A percentile compares a stretch with the other conserved stretches of the same genome.
Evolutionary conservation across 2,888 invertebrate genomes (phyloP).

Genomic region (Choreutis nemorana): DNA sequence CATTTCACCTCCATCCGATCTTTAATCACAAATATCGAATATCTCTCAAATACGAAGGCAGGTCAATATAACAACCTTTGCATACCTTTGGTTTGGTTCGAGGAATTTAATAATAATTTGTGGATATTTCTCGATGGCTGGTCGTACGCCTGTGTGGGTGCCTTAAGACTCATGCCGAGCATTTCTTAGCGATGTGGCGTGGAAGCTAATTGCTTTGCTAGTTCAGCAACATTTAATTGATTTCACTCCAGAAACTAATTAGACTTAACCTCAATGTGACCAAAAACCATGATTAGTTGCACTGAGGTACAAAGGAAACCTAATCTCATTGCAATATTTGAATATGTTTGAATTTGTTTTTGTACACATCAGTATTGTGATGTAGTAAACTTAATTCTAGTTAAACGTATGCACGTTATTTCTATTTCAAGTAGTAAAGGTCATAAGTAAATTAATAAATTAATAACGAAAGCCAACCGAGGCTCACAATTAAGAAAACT

Average conservation of each 20-base stretch:
- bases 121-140: slow-evolving; percentile 20
- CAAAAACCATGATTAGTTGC: too few relatives aligned
- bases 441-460: too few relatives aligned
- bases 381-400: slow-evolving; percentile 3
- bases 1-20: too few relatives aligned
- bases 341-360: slow-evolving; percentile 24
- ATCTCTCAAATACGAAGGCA: too few relatives aligned
- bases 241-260: slow-evolving; percentile 63
- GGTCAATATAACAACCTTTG: too few relatives aligned
- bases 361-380: slow-evolving; percentile 3
- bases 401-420: slow-evolving; percentile 6
- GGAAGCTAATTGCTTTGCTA: slow-evolving; percentile 35
- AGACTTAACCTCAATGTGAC: slow-evolving; percentile 57
- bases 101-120: slow-evolving; percentile 26
- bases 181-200: slow-evolving; percentile 48
- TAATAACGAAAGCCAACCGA: too few relatives aligned
- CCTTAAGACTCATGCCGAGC: slow-evolving; percentile 36
- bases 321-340: slow-evolving; percentile 34
- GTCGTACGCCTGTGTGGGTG: slow-evolving; percentile 18
- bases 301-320: too few relatives aligned
- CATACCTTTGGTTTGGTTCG: too few relatives aligned
- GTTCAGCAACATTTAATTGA: slow-evolving; percentile 60
- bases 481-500: too few relatives aligned
- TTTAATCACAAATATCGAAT: too few relatives aligned
- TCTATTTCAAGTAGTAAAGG: too few relatives aligned